phyloP scores from a whole-genome alignment of 2,113 vertebrate genomes.

The Channa argus region DNA sequence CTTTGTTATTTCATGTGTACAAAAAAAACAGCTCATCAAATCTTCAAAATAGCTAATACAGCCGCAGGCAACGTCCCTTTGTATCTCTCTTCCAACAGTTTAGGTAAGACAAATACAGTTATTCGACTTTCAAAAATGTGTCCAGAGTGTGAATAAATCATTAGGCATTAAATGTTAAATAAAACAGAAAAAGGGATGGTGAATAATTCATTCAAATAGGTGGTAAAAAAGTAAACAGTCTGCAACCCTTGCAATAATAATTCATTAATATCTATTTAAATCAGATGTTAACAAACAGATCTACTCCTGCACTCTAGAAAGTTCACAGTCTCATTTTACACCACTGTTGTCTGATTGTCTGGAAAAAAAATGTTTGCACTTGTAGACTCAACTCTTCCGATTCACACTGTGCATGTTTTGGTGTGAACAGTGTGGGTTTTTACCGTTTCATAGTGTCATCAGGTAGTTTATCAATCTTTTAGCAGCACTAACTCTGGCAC shows the following conservation, averaged over 20 bases:
- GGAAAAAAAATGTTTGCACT: not conserved
- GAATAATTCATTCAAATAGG: conserved; percentile 79
- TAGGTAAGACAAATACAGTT: conserved; percentile 69
- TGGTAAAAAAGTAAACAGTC: conserved; percentile 78
- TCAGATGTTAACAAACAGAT: conserved; percentile 71
- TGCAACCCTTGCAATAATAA: conserved; percentile 55
- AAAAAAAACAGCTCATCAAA: conserved; percentile 38
- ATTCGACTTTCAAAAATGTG: conserved; percentile 73
- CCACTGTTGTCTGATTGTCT: conserved; percentile 22
- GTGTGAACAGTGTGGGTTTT: no score
- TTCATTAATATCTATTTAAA: conserved; percentile 80
- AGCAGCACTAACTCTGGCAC: not conserved
- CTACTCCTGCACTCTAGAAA: conserved; percentile 16
- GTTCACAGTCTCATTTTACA: not conserved
- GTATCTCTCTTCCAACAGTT: conserved; percentile 61
- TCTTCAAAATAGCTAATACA: conserved; percentile 63
- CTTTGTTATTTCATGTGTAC: conserved; percentile 22
- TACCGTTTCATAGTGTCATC: not conserved
- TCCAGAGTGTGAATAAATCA: conserved; percentile 78
- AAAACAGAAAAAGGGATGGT: conserved; percentile 69
- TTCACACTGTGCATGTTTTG: no score
- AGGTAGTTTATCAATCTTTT: not conserved
- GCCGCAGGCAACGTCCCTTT: conserved; percentile 70
- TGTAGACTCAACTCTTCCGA: no score
- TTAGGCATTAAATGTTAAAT: conserved; percentile 81